Conservation (phyloP, 2,888 invertebrate genomes). For the Stenichneumon culpator region DNA sequence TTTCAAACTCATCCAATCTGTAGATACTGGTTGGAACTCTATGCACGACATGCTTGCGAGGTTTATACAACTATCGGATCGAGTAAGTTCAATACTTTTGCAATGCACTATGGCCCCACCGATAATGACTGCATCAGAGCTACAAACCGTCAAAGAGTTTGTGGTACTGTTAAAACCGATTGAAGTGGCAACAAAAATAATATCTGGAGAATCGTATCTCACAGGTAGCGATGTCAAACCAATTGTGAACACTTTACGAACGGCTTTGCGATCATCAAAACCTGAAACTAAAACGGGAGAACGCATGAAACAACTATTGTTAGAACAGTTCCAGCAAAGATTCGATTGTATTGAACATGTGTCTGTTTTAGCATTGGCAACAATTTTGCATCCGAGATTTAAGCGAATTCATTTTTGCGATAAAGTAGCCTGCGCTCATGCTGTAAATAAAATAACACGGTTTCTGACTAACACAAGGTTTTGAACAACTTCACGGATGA, state of each 20-base stretch:
- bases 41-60: conserved; percentile 68
- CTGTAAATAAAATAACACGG: background rate
- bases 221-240: conserved; percentile 59
- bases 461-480: conserved; percentile 9
- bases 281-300: background rate
- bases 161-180: conserved; percentile 59
- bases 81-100: conserved; percentile 58
- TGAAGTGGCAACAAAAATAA: conserved; percentile 54
- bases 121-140: conserved; percentile 62
- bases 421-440: background rate
- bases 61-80: conserved; percentile 53
- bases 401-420: conserved; percentile 23
- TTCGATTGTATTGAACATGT: conserved; percentile 31
- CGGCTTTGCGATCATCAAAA: conserved; percentile 21
- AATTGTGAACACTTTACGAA: conserved; percentile 33
- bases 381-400: conserved; percentile 52
- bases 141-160: conserved; percentile 54
- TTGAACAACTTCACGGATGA: background rate
- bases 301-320: conserved; percentile 21
- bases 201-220: conserved; percentile 46
- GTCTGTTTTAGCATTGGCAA: conserved; percentile 26
- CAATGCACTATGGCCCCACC: conserved; percentile 65
- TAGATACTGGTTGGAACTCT: conserved; percentile 71
- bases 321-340: conserved; percentile 17
- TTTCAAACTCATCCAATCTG: conserved; percentile 63